Conservation (phyloP, 2,888 invertebrate species). For the Blastobasis lacticolella region DNA sequence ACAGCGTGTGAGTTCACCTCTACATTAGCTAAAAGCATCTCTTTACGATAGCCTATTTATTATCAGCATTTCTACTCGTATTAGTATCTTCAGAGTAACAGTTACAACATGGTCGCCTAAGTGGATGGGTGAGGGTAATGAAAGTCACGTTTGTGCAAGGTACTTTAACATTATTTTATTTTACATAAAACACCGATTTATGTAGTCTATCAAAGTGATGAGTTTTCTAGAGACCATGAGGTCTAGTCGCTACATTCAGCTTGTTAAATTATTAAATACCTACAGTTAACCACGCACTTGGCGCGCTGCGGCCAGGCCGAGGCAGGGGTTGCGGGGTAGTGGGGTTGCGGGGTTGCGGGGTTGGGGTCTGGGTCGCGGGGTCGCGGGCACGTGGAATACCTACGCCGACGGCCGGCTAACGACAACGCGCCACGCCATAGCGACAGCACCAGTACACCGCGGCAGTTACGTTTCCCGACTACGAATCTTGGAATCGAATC, state of each 20-base stretch:
- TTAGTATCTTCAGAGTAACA: background rate
- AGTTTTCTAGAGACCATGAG: conserved; percentile 28
- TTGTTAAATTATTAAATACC: conserved; percentile 15
- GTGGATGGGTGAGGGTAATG: conserved; percentile 23
- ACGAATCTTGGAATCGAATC: background rate
- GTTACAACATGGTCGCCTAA: background rate
- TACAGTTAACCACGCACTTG: conserved; percentile 5
- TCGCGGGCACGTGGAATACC: background rate
- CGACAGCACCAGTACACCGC: background rate
- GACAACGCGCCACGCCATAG: background rate
- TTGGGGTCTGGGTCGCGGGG: background rate
- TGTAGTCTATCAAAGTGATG: conserved; percentile 35
- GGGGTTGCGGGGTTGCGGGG: background rate
- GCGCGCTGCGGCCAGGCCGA: conserved; percentile 2
- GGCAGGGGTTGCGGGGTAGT: background rate
- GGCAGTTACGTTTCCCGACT: background rate
- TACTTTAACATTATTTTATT: conserved; percentile 52
- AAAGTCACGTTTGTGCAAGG: conserved; percentile 51
- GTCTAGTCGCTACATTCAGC: conserved; percentile 19
- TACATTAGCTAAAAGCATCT: background rate
- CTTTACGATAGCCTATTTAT: background rate
- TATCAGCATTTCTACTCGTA: background rate
- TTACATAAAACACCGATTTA: conserved; percentile 54
- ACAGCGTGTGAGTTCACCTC: background rate
- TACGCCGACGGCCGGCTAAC: background rate